phyloP scores from a whole-genome alignment of 2,797 vertebrate genomes.

The Micropoecilia bifurca region DNA sequence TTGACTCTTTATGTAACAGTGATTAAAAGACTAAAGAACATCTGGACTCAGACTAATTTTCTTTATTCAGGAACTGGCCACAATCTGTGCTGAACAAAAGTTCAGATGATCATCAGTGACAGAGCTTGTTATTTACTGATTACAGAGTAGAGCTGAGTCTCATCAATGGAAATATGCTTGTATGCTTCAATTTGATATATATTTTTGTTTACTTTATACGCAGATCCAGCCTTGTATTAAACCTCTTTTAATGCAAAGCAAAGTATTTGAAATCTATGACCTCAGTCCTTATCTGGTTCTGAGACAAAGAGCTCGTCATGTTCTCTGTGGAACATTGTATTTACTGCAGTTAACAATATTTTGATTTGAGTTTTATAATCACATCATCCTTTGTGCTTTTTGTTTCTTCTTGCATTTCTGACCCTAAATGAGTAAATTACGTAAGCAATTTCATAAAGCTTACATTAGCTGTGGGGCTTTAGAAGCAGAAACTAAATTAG shows the following conservation, averaged over 20 bases:
- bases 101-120: not conserved
- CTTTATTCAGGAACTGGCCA: slow-evolving; percentile 12
- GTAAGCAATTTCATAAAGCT: not conserved
- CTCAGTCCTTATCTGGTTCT: too few relatives aligned
- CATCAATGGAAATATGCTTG: not conserved
- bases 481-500: too few relatives aligned
- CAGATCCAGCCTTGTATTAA: not conserved
- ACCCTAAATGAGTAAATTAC: too few relatives aligned
- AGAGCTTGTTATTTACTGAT: not conserved
- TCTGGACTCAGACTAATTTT: slow-evolving; percentile 22
- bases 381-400: not conserved
- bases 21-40: slow-evolving; percentile 48
- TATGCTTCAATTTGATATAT: not conserved
- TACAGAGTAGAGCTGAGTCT: not conserved
- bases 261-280: not conserved
- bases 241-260: not conserved
- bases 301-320: not conserved
- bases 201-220: not conserved
- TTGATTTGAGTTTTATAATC: not conserved
- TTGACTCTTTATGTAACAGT: slow-evolving; percentile 44
- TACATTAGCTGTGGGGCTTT: too few relatives aligned
- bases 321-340: not conserved
- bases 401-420: not conserved
- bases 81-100: not conserved
- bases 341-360: not conserved